phyloP scores from a whole-genome alignment of 1,140 invertebrate species.

The Whitmania pigra region DNA sequence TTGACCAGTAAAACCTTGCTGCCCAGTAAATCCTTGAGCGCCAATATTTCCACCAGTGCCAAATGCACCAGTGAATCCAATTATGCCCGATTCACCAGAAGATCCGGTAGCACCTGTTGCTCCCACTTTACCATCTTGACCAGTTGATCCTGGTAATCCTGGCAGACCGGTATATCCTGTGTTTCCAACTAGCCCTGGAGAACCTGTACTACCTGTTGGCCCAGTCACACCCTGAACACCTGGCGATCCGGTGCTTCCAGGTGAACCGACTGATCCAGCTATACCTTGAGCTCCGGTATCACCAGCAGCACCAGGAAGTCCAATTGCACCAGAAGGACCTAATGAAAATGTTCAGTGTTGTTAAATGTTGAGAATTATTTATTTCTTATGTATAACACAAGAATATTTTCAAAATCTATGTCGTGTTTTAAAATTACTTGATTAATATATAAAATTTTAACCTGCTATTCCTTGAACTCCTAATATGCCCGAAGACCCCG shows the following conservation, averaged over 20 bases:
- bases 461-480: neutral
- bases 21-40: slow-evolving; percentile 53
- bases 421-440: neutral
- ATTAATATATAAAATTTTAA: neutral
- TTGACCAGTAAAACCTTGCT: neutral
- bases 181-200: neutral
- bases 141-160: slow-evolving; percentile 5
- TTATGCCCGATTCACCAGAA: neutral
- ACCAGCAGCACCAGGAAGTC: slow-evolving; percentile 5
- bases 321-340: neutral
- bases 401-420: neutral
- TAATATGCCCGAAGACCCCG: neutral
- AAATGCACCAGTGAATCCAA: slow-evolving; percentile 49
- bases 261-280: neutral
- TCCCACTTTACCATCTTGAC: neutral
- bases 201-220: neutral
- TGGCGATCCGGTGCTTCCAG: neutral
- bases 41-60: slow-evolving; percentile 53
- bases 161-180: slow-evolving; percentile 4
- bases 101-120: neutral
- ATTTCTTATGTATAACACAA: neutral
- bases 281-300: neutral
- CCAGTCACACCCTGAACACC: neutral
- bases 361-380: no score
- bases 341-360: neutral